These are phyloP conservation scores for Melospiza georgiana DNA, from an alignment of 2,113 vertebrate genomes.

Conservation along the genomic window DNA sequence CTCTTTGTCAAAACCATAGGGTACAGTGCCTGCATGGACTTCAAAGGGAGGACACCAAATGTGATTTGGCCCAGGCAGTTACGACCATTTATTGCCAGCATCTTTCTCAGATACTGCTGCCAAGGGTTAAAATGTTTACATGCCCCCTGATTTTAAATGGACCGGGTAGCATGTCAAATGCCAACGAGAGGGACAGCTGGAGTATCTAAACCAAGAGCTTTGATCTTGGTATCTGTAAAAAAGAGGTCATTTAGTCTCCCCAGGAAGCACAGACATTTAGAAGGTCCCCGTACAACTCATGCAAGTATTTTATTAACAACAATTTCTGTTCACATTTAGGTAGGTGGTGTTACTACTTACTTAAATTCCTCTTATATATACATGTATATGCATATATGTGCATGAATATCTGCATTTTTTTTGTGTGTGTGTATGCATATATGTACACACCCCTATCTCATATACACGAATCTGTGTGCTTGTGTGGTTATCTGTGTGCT, in stretches of 20 bases:
- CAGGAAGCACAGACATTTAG: constrained; percentile 75
- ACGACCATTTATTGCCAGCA: constrained; percentile 65
- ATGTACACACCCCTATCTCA: not conserved
- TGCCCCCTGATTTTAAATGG: constrained; percentile 73
- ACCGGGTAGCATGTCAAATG: constrained; percentile 74
- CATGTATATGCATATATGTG: not conserved
- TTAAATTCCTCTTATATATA: constrained; percentile 25
- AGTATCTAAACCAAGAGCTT: constrained; percentile 74
- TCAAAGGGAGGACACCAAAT: constrained; percentile 68
- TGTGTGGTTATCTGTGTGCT: not conserved
- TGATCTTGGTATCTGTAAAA: constrained; percentile 76
- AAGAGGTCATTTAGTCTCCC: constrained; percentile 72
- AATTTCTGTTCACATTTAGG: constrained; percentile 52
- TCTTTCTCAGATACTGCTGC: constrained; percentile 70
- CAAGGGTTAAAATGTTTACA: constrained; percentile 74
- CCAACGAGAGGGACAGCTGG: constrained; percentile 75
- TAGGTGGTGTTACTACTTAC: constrained; percentile 39
- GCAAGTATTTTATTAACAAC: constrained; percentile 67
- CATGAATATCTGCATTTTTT: not conserved
- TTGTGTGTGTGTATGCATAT: not conserved
- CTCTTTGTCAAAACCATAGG: constrained; percentile 62
- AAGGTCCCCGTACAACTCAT: constrained; percentile 63
- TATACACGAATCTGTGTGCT: not conserved
- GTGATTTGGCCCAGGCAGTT: constrained; percentile 44
- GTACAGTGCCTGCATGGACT: constrained; percentile 52